Evolutionary conservation across 2,113 vertebrate species (phyloP), one percentile per base, ranked within the genome.

Genomic region (Cisticola juncidis): DNA sequence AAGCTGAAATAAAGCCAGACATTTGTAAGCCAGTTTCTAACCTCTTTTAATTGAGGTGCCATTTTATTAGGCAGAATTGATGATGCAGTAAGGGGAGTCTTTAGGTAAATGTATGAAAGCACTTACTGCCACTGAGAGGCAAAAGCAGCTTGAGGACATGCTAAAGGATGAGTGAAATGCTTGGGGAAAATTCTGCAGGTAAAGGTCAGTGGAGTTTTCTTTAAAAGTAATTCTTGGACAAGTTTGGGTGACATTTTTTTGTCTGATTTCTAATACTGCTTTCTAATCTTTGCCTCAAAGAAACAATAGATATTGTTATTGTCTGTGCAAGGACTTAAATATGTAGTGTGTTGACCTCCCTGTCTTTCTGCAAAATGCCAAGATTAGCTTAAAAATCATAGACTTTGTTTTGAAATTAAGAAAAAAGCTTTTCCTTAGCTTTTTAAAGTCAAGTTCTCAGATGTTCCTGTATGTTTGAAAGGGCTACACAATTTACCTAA

Each of bases 221-320:
- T 86, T 48, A 17, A 66, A 81, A 78, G 10, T 65, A 53, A 16
- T 35, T 66, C 31, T 73, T 88, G n/a, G 35, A 25, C 18, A 73
- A 70, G 56, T 73, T 24, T 81, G 28, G n/a, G n/a, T 15, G 9
- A 57, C 45, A n/a, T 76, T 88, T 76, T 53, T 86, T 92, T 36
- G 22, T 44, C 29, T 10, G 8, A 29, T 83, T 92, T 69, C 57
- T 81, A 54, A 62, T 62, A 25, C 15, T 62, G 28, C 8, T 70
- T 91, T 93, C 33, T 94, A 69, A 86, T 73, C 42, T 83, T 94
- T 77, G 35, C 47, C 50, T 90, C 33, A 57, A 89, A 95, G 64
- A 78, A 91, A 66, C 64, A 58, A 9, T 2, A 12, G n/a, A 12
- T n/a, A n/a, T n/a, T n/a, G n/a, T n/a, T 42, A 57, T 23, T 90